These are phyloP conservation scores for Acleris holmiana DNA, from an alignment of 2,888 invertebrate genomes.

Conservation along the genomic window DNA sequence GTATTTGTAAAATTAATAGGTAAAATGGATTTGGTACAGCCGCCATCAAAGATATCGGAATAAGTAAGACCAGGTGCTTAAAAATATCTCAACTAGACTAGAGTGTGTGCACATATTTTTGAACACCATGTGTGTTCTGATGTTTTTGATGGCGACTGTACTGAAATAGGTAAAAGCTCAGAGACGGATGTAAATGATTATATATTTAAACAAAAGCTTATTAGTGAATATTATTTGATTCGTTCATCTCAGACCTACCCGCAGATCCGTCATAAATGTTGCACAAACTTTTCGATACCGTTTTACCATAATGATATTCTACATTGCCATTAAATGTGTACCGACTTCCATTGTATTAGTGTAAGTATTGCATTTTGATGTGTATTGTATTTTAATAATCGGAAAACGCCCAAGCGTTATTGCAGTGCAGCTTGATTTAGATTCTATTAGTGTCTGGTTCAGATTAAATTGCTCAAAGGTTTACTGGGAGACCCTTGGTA, in stretches of 20 bases:
- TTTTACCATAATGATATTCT: slow-evolving; percentile 35
- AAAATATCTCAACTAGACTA: too few species aligned
- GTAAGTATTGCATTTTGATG: slow-evolving; percentile 60
- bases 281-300: slow-evolving; percentile 32
- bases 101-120: too few species aligned
- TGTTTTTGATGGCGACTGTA: too few species aligned
- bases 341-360: slow-evolving; percentile 53
- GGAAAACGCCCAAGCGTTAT: slow-evolving; percentile 40
- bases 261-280: neutral
- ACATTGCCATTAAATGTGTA: slow-evolving; percentile 51
- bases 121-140: too few species aligned
- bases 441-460: slow-evolving; percentile 27
- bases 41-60: too few species aligned
- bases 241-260: slow-evolving; percentile 1
- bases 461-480: slow-evolving; percentile 16
- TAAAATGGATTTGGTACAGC: too few species aligned
- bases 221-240: too few species aligned
- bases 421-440: neutral
- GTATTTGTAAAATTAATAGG: too few species aligned
- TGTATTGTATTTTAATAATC: slow-evolving; percentile 49
- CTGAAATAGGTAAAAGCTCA: too few species aligned
- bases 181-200: too few species aligned
- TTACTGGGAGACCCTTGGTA: neutral
- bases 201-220: too few species aligned
- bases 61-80: too few species aligned